Base-by-base conservation (phyloP, 2,888 invertebrate genomes). In the Thera obeliscata region DNA sequence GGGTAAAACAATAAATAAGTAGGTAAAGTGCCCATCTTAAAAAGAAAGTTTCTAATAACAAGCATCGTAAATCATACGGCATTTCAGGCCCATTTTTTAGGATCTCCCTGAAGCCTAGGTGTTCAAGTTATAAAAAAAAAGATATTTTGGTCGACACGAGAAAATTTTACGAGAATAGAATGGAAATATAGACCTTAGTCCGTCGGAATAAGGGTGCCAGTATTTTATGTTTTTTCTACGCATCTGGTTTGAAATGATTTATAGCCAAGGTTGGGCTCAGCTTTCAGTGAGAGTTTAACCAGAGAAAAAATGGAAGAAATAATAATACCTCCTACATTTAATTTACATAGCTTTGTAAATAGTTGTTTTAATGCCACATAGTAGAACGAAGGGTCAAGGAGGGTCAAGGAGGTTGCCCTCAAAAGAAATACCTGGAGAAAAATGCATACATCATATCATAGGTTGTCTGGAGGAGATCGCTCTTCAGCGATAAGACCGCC, bases 81-180 rank as follows among this genome's bases (percentile, higher is more conserved):
- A 50, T 54, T 54, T 35, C 54, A 36, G 9, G 35, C 49, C 59
- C 38, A 22, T 60, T 60, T 50, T 60, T 60, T 38, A 38, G 49
- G 38, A 38, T 50, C 50, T 7, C 38, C 50, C 22, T 41, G 38
- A 22, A 12, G 50, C 60, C 50, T 60, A 50, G 60, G 41, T 60
- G 9, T 49, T 36, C 46, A 46, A 50, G 55, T 46, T 12, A 46
- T 55, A 61, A 61, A 61, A 55, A 61, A 52, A 61, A 55, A 61
- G 61, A 54, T 49, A n/a, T n/a, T 33, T 22, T 33, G 33, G 7
- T 4, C 2, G 46, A 46, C 9, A 36, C 55, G 36, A n/a, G 41
- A 41, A 38, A 56, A 56, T 12, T 12, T 3, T n/a, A 49, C 48
- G 50, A 12, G 4, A 7, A 22, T 22, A 12, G 41, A 56, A n/a